Conservation (phyloP, 2,113 vertebrate genomes). For the Helogale parvula region DNA sequence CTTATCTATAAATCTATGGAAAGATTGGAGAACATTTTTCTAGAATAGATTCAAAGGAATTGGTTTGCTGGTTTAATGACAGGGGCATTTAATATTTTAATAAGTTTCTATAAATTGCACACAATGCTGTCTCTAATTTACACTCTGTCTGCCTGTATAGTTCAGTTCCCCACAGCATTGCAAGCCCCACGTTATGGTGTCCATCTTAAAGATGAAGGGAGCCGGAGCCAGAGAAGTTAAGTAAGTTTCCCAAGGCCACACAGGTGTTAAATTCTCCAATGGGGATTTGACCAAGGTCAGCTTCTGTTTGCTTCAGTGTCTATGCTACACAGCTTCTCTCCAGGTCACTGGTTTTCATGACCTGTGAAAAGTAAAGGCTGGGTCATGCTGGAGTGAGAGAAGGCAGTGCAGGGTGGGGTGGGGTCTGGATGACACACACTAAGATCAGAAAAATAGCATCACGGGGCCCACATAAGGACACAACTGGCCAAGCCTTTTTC, state of each 20-base stretch:
- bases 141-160: neutral
- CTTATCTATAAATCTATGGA: neutral
- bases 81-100: slow-evolving; percentile 26
- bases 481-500: neutral
- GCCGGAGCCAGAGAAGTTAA: neutral
- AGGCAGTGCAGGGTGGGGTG: neutral
- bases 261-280: neutral
- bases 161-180: neutral
- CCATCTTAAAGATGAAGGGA: neutral
- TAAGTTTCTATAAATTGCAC: neutral
- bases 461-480: neutral
- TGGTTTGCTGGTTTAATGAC: slow-evolving; percentile 1
- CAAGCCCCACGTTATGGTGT: neutral
- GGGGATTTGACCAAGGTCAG: neutral
- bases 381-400: neutral
- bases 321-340: neutral
- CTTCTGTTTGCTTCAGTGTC: neutral
- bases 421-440: neutral
- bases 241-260: neutral
- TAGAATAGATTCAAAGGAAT: neutral
- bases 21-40: neutral
- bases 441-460: neutral
- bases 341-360: neutral
- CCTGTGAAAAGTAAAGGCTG: neutral
- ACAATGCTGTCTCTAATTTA: neutral